Base-by-base conservation (phyloP, 2,888 invertebrate genomes). In the Ophion ellenae region DNA sequence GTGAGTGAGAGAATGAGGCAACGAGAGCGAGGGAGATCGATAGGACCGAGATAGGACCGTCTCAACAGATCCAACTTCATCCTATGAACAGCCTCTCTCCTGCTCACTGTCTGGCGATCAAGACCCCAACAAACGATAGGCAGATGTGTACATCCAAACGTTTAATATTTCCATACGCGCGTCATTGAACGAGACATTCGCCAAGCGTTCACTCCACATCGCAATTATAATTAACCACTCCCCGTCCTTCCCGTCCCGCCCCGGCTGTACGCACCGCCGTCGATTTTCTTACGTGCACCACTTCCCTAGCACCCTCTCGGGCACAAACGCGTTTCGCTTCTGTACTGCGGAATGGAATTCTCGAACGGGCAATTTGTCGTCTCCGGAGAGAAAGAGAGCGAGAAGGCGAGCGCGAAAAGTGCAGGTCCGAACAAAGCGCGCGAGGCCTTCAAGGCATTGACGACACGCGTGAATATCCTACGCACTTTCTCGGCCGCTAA, bases 301-400 rank as follows among this genome's bases (percentile, higher is more conserved):
- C 74, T 11, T 64, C 28, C 28, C 66, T 74, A 20, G 47, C 47
- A 14, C 53, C 32, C 36, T 47, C 47, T 47, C 47, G 14, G 7
- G 40, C 40, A 47, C 47, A 47, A 59, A 57, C 67, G 45, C 11
- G 17, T 36, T 59, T 28, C 28, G 28, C 61, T 67, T 53, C 67
- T 61, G 76, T 73, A 57, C 53, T 53, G 40, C n/a, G 79, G 40
- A 77, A 78, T 70, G 83, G 77, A 83, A 83, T 86, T 75, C 67
- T 78, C 73, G 81, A 86, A 86, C 67, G 86, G 77, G 83, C 86
- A 83, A 86, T 86, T 86, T 86, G 86, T 86, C 86, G 83, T 83
- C 77, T 83, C 83, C 83, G 83, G 77, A 74, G 86, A 83, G 77
- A 77, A 71, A 47, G 85, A 86, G 73, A 80, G 67, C 80, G 57